Percentiles rank a stretch among this genome's conserved stretches.
Conservation (phyloP, 2,113 vertebrate species). For the Carettochelys insculpta region DNA sequence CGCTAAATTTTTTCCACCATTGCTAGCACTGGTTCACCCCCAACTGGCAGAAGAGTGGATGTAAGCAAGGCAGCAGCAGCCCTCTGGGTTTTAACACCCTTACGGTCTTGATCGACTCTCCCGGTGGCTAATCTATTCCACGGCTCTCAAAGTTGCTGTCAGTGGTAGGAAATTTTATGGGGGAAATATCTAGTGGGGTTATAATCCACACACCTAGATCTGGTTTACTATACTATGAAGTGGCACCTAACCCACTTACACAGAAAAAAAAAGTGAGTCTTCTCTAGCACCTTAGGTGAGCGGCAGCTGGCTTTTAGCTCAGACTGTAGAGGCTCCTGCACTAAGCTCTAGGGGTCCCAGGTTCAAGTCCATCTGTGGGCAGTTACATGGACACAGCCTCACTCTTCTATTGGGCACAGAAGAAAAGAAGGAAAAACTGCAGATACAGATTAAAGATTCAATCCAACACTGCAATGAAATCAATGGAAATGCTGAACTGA, state of each 20-base stretch:
- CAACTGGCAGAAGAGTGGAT: not conserved
- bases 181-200: not conserved
- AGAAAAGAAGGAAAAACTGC: not conserved
- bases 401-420: not conserved
- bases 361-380: too few species aligned
- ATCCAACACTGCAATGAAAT: not conserved
- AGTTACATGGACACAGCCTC: not conserved
- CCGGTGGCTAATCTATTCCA: not conserved
- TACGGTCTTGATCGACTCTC: not conserved
- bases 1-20: not conserved
- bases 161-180: not conserved
- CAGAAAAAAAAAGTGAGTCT: too few species aligned
- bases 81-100: not conserved
- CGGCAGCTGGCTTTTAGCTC: too few species aligned
- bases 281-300: too few species aligned
- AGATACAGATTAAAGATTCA: not conserved
- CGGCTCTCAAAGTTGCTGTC: not conserved
- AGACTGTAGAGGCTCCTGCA: too few species aligned
- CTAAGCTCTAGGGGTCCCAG: too few species aligned
- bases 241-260: too few species aligned
- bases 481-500: not conserved
- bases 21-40: not conserved
- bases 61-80: not conserved
- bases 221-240: too few species aligned
- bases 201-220: too few species aligned